Conservation (phyloP, 92 coral and sea anemone species). For the Anthopleura xanthogrammica region DNA sequence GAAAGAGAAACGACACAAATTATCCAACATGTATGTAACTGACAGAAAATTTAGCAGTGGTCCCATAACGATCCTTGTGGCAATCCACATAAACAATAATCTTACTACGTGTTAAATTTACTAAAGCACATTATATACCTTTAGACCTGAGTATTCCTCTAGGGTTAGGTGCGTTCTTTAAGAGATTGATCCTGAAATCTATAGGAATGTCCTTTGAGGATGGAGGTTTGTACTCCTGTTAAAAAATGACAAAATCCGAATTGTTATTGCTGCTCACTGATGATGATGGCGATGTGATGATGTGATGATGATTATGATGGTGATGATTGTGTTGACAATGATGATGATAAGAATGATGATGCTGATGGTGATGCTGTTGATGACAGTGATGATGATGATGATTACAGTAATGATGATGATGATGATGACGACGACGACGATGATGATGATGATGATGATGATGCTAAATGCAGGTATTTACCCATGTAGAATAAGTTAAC, state of each 20-base stretch:
- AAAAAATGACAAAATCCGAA: neutral
- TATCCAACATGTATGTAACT: no score
- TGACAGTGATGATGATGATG: neutral
- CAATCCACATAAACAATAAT: neutral
- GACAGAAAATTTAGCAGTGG: neutral
- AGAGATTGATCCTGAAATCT: conserved; percentile 73
- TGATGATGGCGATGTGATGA: neutral
- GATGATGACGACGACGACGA: neutral
- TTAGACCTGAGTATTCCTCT: conserved; percentile 81
- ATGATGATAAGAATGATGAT: neutral
- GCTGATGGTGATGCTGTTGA: neutral
- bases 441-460: neutral
- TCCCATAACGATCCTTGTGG: neutral
- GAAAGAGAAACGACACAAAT: neutral
- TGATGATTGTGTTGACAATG: neutral
- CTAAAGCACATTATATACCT: conserved; percentile 36
- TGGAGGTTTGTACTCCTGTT: conserved; percentile 89
- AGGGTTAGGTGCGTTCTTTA: conserved; percentile 90
- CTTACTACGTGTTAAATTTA: neutral
- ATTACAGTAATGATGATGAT: neutral
- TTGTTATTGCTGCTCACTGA: neutral
- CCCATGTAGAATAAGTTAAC: conserved; percentile 87
- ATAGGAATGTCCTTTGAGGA: conserved; percentile 89
- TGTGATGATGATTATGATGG: neutral
- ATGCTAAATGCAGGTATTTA: conserved; percentile 1